Evolutionary conservation across 2,888 invertebrate genomes (phyloP).

Genomic region (Watsonalla cultraria): DNA sequence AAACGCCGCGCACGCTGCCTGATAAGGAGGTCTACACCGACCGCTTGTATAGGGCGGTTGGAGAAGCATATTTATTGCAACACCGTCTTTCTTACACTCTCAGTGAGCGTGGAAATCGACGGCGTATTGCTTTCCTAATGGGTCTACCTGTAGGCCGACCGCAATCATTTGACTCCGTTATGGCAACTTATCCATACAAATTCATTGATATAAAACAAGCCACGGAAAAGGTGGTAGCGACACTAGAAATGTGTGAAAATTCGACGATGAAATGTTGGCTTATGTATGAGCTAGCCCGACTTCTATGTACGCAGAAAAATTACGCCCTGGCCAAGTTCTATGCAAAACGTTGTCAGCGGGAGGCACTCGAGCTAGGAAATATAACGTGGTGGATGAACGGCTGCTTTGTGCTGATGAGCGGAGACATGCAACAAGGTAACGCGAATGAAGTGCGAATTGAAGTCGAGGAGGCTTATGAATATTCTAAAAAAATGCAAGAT

Average conservation of each 20-base stretch:
- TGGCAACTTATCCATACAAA: conserved; percentile 67
- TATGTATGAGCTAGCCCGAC: conserved; percentile 63
- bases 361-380: conserved; percentile 56
- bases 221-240: conserved; percentile 47
- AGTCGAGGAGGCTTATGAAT: conserved; percentile 65
- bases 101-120: conserved; percentile 64
- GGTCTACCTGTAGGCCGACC: conserved; percentile 63
- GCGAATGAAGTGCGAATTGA: conserved; percentile 64
- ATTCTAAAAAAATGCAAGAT: conserved; percentile 59
- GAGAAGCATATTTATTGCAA: conserved; percentile 62
- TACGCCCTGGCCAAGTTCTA: conserved; percentile 68
- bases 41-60: conserved; percentile 61
- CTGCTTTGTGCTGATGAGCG: conserved; percentile 63
- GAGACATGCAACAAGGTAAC: conserved; percentile 72
- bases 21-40: conserved; percentile 65
- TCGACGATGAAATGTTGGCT: conserved; percentile 70
- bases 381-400: conserved; percentile 69
- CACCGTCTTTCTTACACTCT: conserved; percentile 65
- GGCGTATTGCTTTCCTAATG: conserved; percentile 69
- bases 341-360: conserved; percentile 64
- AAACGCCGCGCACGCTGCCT: conserved; percentile 60
- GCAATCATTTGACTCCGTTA: conserved; percentile 67
- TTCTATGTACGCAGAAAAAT: conserved; percentile 63
- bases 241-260: conserved; percentile 70
- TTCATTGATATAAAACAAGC: conserved; percentile 62